phyloP scores from a whole-genome alignment of 2,113 vertebrate species.

The Pantherophis guttatus region DNA sequence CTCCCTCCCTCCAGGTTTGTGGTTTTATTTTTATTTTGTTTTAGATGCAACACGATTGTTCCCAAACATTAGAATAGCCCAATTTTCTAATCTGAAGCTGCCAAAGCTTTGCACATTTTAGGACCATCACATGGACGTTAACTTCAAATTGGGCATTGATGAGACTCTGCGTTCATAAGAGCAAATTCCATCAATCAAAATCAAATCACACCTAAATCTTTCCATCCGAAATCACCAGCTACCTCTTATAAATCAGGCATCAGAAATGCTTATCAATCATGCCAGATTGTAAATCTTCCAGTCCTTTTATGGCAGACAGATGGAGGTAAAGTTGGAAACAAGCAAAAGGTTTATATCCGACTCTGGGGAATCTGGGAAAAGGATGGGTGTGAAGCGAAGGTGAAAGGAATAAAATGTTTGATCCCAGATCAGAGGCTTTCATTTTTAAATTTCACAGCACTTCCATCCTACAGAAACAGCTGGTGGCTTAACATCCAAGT shows the following conservation, averaged over 20 bases:
- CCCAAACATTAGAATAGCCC: neutral
- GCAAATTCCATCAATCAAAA: slow-evolving; percentile 53
- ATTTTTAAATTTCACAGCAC: neutral
- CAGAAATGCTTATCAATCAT: slow-evolving; percentile 26
- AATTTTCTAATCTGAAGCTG: neutral
- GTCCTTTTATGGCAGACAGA: neutral
- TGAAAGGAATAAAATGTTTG: neutral
- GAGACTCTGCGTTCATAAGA: slow-evolving; percentile 20
- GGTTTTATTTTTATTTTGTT: neutral
- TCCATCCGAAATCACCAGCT: slow-evolving; percentile 40
- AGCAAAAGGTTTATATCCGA: neutral
- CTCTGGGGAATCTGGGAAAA: neutral
- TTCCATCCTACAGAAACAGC: neutral
- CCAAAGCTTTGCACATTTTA: neutral
- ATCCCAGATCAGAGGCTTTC: slow-evolving; percentile 17
- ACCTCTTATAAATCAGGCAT: slow-evolving; percentile 20
- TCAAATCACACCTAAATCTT: slow-evolving; percentile 40
- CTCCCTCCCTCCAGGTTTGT: neutral
- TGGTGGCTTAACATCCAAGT: neutral
- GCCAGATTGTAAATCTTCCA: neutral
- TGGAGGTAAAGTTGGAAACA: neutral
- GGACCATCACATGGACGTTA: neutral
- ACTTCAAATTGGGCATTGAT: slow-evolving; percentile 17
- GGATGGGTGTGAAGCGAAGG: neutral
- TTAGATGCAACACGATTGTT: neutral